Percentiles rank a stretch among this genome's conserved stretches.
These are phyloP conservation scores for Daphoenositta chrysoptera DNA, from an alignment of 2,113 vertebrate genomes.

Conservation along the genomic window DNA sequence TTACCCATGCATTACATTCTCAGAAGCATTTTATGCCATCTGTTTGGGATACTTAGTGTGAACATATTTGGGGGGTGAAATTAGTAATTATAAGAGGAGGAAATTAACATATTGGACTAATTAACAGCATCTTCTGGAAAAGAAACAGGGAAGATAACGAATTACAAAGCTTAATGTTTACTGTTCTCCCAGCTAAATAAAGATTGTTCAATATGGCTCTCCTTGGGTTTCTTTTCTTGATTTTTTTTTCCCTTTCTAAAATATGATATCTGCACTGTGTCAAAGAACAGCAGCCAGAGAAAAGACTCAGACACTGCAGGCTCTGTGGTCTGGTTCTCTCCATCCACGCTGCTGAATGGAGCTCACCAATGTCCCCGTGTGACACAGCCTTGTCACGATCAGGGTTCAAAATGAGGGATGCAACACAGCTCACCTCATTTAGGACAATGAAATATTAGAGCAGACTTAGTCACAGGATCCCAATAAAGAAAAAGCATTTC, in stretches of 20 bases:
- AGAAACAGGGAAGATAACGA: conserved; percentile 20
- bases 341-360: not conserved
- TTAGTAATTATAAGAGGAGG: conserved; percentile 11
- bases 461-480: not conserved
- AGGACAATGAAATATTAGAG: not conserved
- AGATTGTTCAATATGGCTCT: conserved; percentile 1
- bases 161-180: conserved; percentile 13
- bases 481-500: not conserved
- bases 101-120: conserved; percentile 58
- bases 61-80: conserved; percentile 16
- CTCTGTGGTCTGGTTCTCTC: not conserved
- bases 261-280: not conserved
- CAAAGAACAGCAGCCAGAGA: not conserved
- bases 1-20: not conserved
- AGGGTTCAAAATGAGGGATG: not conserved
- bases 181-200: conserved; percentile 43
- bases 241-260: not conserved
- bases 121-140: conserved; percentile 48
- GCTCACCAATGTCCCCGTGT: accelerated
- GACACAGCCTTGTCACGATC: not conserved
- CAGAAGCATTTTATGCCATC: conserved; percentile 39
- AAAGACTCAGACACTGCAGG: not conserved
- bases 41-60: conserved; percentile 10
- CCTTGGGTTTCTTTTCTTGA: not conserved
- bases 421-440: not conserved